A percentile compares a stretch with the other conserved stretches of the same genome.
phyloP scores from a whole-genome alignment of 2,888 invertebrate genomes.

The Mamestra brassicae region DNA sequence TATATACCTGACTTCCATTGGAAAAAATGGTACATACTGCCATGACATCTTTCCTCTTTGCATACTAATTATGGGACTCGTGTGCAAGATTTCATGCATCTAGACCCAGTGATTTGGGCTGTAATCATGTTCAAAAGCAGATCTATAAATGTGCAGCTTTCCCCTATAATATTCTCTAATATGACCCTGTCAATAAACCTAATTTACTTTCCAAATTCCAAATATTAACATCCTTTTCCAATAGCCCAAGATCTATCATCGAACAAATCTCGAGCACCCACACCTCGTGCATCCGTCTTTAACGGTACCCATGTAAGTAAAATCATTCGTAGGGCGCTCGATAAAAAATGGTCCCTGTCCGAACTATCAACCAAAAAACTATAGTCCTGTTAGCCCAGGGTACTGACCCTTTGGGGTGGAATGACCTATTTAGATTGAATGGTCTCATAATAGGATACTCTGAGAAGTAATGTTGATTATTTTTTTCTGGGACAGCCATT shows the following conservation, averaged over 20 bases:
- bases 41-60: no score
- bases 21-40: no score
- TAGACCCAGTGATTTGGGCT: background rate
- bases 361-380: conserved; percentile 81
- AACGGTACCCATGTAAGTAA: conserved; percentile 88
- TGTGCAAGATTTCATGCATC: background rate
- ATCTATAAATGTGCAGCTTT: background rate
- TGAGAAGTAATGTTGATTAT: conserved; percentile 17
- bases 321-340: conserved; percentile 84
- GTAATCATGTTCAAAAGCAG: background rate
- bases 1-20: no score
- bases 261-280: conserved; percentile 68
- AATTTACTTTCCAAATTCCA: background rate
- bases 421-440: conserved; percentile 89
- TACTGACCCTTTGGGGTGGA: conserved; percentile 88
- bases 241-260: conserved; percentile 65
- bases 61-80: no score
- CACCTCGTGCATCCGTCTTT: conserved; percentile 72
- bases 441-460: conserved; percentile 81
- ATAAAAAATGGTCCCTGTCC: conserved; percentile 87
- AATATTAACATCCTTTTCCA: background rate
- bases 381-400: conserved; percentile 87
- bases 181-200: background rate
- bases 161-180: background rate
- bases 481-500: conserved; percentile 16